Evolutionary conservation across 2,797 vertebrate genomes (phyloP).

Genomic region (Typhlichthys subterraneus): DNA sequence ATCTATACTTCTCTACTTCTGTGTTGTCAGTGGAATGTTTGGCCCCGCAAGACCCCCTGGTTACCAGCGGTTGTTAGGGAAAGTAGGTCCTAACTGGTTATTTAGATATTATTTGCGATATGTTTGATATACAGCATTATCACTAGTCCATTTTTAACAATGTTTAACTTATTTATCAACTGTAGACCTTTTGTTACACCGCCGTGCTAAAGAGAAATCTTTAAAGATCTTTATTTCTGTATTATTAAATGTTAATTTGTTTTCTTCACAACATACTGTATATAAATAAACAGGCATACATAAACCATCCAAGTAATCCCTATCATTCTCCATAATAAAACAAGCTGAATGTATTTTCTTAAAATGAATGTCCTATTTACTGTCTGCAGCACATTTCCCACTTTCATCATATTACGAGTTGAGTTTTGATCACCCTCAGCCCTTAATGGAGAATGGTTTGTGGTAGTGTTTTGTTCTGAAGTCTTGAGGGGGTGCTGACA

Average conservation of each 20-base stretch:
- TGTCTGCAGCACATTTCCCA: constrained; percentile 46
- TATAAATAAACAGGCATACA: background rate
- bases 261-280: constrained; percentile 7
- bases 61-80: constrained; percentile 25
- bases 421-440: too few species aligned
- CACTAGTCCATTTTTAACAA: too few species aligned
- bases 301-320: constrained; percentile 48
- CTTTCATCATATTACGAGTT: too few species aligned
- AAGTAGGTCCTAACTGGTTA: constrained; percentile 40
- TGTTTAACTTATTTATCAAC: too few species aligned
- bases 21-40: constrained; percentile 29
- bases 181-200: too few species aligned
- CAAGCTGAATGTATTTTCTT: constrained; percentile 15
- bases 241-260: constrained; percentile 28
- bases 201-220: background rate
- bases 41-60: constrained; percentile 17
- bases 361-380: constrained; percentile 52
- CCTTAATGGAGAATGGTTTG: constrained; percentile 52
- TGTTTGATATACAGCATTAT: too few species aligned
- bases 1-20: constrained; percentile 17
- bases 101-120: background rate
- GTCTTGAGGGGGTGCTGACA: constrained; percentile 77
- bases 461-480: constrained; percentile 64
- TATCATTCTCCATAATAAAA: constrained; percentile 37
- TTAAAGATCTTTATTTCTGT: background rate